Conservation (phyloP, 2,888 invertebrate species). For the Drosophila melanosoma region DNA sequence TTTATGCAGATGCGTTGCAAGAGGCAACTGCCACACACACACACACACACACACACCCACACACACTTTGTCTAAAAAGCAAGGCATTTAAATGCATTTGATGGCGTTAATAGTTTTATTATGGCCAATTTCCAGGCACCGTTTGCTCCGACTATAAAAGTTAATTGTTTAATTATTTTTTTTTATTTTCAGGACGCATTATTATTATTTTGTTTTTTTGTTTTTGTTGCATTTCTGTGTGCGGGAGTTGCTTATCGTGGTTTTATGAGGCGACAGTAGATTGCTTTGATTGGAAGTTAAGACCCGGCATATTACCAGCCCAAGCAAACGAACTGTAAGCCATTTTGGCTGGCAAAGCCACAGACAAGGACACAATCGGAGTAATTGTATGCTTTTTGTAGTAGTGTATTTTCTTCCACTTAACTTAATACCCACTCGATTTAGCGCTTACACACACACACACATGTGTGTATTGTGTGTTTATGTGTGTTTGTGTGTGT, state of each 20-base stretch:
- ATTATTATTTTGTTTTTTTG: neutral
- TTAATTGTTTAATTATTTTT: slow-evolving; percentile 80
- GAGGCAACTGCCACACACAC: slow-evolving; percentile 39
- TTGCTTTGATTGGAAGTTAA: slow-evolving; percentile 84
- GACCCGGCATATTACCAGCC: slow-evolving; percentile 75
- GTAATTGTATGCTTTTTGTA: slow-evolving; percentile 80
- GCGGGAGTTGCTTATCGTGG: slow-evolving; percentile 36
- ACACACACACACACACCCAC: slow-evolving; percentile 43
- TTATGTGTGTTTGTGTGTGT: slow-evolving; percentile 7
- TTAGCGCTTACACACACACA: slow-evolving; percentile 73
- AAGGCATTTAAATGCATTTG: slow-evolving; percentile 76
- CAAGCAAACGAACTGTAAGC: slow-evolving; percentile 79
- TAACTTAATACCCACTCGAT: slow-evolving; percentile 81
- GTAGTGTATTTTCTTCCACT: slow-evolving; percentile 84
- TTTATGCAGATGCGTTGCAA: slow-evolving; percentile 14
- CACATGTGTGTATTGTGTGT: slow-evolving; percentile 11
- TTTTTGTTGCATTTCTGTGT: neutral
- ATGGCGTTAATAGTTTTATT: slow-evolving; percentile 72
- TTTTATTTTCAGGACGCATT: slow-evolving; percentile 45
- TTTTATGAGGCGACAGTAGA: slow-evolving; percentile 76
- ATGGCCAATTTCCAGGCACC: slow-evolving; percentile 42
- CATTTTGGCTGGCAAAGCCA: slow-evolving; percentile 59
- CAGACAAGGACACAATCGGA: slow-evolving; percentile 21
- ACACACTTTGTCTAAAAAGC: slow-evolving; percentile 55
- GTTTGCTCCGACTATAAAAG: slow-evolving; percentile 48